Conservation (phyloP, 2,888 invertebrate genomes). For the Malachius bipustulatus region DNA sequence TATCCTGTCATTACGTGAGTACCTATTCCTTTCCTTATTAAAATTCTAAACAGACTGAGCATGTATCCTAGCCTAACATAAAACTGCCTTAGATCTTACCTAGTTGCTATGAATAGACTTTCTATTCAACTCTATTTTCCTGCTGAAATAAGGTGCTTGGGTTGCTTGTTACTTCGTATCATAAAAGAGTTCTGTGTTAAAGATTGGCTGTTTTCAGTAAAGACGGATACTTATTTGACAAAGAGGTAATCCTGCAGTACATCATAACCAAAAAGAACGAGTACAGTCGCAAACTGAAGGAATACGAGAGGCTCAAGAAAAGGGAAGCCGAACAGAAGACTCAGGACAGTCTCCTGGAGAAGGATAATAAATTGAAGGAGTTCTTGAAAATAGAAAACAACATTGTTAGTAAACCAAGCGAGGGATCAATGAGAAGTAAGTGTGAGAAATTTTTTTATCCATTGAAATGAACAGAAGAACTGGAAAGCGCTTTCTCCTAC, state of each 20-base stretch:
- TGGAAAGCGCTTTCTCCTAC: too few relatives aligned
- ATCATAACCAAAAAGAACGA: slow-evolving; percentile 90
- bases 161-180: too few relatives aligned
- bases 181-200: too few relatives aligned
- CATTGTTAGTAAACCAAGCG: slow-evolving; percentile 43
- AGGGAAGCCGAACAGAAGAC: slow-evolving; percentile 59
- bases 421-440: slow-evolving; percentile 6
- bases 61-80: too few relatives aligned
- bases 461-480: too few relatives aligned
- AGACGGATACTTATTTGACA: slow-evolving; percentile 92
- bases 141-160: too few relatives aligned
- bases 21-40: background rate
- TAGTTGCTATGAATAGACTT: too few relatives aligned
- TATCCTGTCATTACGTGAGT: slow-evolving; percentile 81
- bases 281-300: slow-evolving; percentile 77
- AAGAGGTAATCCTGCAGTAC: slow-evolving; percentile 92
- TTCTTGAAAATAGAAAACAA: slow-evolving; percentile 77
- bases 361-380: slow-evolving; percentile 59
- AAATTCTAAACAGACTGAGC: background rate
- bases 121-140: too few relatives aligned
- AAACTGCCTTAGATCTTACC: too few relatives aligned
- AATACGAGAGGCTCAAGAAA: slow-evolving; percentile 79
- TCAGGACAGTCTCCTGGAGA: slow-evolving; percentile 60
- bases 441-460: slow-evolving; percentile 9
- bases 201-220: too few relatives aligned